These are phyloP conservation scores for Pseudomyrmex sp. DNA, from an alignment of 1,140 invertebrate genomes.

Conservation along the genomic window DNA sequence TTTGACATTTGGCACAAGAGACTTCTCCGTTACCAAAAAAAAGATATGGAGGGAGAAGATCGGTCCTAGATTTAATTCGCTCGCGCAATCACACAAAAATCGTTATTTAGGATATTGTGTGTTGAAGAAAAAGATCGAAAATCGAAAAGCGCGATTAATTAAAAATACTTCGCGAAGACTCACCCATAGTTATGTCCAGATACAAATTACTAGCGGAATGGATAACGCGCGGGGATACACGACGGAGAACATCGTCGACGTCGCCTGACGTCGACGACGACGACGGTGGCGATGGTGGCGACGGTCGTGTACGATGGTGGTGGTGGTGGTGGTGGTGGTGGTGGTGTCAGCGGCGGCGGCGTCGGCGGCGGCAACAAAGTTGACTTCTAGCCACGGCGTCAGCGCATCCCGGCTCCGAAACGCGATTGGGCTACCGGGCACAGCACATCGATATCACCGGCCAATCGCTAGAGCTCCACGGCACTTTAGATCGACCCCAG, in stretches of 20 bases:
- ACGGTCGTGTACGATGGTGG: conserved; percentile 24
- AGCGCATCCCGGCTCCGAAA: conserved; percentile 65
- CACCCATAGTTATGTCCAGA: conserved; percentile 86
- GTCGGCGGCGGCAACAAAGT: conserved; percentile 47
- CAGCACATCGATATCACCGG: conserved; percentile 82
- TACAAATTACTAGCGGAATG: conserved; percentile 79
- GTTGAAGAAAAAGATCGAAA: background rate
- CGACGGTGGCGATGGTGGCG: conserved; percentile 27
- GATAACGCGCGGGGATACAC: conserved; percentile 80
- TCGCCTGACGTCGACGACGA: conserved; percentile 68
- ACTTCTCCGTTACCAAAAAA: background rate
- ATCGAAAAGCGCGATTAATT: background rate
- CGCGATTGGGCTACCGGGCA: conserved; percentile 73
- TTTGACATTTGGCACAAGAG: background rate
- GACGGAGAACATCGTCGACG: conserved; percentile 83
- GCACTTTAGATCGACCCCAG: conserved; percentile 81
- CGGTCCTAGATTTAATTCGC: background rate
- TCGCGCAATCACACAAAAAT: conserved; percentile 6
- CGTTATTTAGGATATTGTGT: background rate
- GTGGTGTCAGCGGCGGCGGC: conserved; percentile 70
- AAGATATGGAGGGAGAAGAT: background rate
- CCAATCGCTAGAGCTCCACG: conserved; percentile 75
- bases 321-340: conserved; percentile 58
- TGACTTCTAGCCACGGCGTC: conserved; percentile 68
- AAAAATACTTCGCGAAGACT: conserved; percentile 70